Conservation (phyloP, 2,888 invertebrate species). For the Listrodromus nycthemerus region DNA sequence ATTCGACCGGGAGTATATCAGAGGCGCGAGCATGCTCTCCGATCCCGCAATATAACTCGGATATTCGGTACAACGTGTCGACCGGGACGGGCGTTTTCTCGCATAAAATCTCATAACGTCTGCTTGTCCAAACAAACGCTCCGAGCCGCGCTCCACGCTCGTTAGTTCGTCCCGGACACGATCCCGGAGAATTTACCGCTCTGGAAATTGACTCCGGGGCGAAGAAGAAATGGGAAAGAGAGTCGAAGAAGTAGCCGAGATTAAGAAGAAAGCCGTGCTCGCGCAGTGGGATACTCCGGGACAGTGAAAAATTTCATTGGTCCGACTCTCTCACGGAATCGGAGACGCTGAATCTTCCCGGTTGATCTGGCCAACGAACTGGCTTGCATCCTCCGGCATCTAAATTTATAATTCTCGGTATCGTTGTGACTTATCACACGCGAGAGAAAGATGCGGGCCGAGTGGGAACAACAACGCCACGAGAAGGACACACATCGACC, state of each 20-base stretch:
- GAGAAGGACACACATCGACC: conserved; percentile 34
- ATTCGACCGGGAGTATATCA: neutral
- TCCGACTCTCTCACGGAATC: conserved; percentile 7
- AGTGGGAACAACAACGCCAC: conserved; percentile 12
- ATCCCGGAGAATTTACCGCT: conserved; percentile 63
- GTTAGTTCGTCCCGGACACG: conserved; percentile 44
- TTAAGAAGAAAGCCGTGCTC: conserved; percentile 22
- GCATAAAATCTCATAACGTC: conserved; percentile 81
- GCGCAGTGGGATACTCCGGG: neutral
- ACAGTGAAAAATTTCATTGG: conserved; percentile 4
- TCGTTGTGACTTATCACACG: conserved; percentile 5
- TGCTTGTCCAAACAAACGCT: conserved; percentile 80
- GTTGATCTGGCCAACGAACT: neutral
- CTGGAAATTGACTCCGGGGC: conserved; percentile 49
- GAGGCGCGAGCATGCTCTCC: conserved; percentile 10
- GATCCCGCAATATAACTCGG: neutral
- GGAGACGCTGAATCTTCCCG: conserved; percentile 26
- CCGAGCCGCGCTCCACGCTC: conserved; percentile 67
- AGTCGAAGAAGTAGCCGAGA: conserved; percentile 19
- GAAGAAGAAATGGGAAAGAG: neutral
- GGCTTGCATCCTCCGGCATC: neutral
- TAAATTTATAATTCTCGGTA: conserved; percentile 6
- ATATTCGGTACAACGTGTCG: neutral
- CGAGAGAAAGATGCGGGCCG: conserved; percentile 37
- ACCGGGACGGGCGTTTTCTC: conserved; percentile 67